These are phyloP conservation scores for Periphyllus acericola DNA, from an alignment of 2,888 invertebrate species.

Conservation along the genomic window DNA sequence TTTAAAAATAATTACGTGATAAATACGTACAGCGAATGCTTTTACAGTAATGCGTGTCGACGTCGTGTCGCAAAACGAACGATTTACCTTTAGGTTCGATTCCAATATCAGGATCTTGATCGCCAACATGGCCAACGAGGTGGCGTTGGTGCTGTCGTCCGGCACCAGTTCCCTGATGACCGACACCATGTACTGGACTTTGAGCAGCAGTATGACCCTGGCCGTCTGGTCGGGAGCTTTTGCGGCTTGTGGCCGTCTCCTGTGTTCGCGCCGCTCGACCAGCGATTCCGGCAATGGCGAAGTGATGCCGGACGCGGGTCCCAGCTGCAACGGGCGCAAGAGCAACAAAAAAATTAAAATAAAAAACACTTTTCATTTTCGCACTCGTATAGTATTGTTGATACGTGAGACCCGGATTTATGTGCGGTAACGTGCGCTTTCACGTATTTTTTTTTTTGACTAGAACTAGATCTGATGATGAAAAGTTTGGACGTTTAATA, in stretches of 20 bases:
- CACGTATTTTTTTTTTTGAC: no score
- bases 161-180: constrained; percentile 64
- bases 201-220: background rate
- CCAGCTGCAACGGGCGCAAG: background rate
- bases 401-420: no score
- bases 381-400: no score
- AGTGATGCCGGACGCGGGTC: background rate
- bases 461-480: no score
- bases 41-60: background rate
- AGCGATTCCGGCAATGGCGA: constrained; percentile 33
- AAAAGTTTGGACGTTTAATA: no score
- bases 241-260: background rate
- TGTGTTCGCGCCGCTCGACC: no score
- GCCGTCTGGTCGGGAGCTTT: background rate
- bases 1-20: no score
- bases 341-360: background rate
- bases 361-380: no score
- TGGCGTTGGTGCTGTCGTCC: constrained; percentile 46
- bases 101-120: constrained; percentile 65
- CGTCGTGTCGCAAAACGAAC: background rate
- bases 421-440: no score
- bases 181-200: constrained; percentile 64
- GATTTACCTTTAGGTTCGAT: constrained; percentile 63
- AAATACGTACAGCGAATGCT: no score
- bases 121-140: constrained; percentile 63